Evolutionary conservation across 2,797 vertebrate genomes (phyloP).

Genomic region (Notamacropus eugenii): DNA sequence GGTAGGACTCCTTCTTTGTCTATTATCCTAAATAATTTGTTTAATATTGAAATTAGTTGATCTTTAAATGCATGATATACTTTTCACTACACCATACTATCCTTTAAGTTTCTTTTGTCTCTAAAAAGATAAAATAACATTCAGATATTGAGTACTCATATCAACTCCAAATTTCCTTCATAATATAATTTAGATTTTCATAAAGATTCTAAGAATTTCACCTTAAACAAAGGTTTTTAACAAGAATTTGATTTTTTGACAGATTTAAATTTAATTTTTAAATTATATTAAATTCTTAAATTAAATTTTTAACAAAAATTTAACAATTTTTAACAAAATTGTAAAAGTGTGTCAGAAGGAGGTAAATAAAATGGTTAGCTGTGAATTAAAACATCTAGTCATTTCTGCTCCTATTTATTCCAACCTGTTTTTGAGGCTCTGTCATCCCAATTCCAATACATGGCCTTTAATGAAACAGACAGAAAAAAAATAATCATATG

Average conservation of each 20-base stretch:
- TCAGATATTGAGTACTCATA: background rate
- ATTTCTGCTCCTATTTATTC: background rate
- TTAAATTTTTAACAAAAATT: too few species aligned
- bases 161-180: background rate
- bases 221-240: too few species aligned
- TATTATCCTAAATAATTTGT: background rate
- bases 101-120: background rate
- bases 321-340: background rate
- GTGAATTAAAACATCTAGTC: conserved; percentile 17
- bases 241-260: too few species aligned
- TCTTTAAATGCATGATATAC: background rate
- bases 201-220: background rate
- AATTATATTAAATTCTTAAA: too few species aligned
- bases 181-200: background rate
- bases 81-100: background rate
- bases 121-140: background rate
- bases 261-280: too few species aligned
- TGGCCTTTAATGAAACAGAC: background rate
- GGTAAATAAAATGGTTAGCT: background rate
- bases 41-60: background rate
- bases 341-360: background rate
- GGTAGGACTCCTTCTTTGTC: background rate
- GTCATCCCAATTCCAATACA: background rate
- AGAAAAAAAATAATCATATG: background rate
- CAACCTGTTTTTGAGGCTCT: background rate